These are phyloP conservation scores for Notechis scutatus DNA, from an alignment of 2,113 vertebrate species.

Conservation along the genomic window DNA sequence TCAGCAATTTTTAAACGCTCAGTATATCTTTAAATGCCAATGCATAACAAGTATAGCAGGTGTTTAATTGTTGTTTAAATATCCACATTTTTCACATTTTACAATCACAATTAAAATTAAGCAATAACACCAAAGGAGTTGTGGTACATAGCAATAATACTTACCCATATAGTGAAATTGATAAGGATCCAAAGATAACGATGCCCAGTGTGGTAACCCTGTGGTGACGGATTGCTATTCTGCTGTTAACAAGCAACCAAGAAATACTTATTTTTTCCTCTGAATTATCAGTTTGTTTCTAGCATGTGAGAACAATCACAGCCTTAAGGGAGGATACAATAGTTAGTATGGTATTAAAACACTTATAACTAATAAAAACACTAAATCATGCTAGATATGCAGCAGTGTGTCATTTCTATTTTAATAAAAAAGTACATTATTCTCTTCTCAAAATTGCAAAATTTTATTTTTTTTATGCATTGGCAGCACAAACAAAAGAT, in stretches of 20 bases:
- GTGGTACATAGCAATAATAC: constrained; percentile 81
- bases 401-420: constrained; percentile 86
- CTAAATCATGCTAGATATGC: constrained; percentile 92
- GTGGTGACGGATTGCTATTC: constrained; percentile 91
- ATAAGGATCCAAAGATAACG: constrained; percentile 84
- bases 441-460: constrained; percentile 81
- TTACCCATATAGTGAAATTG: constrained; percentile 83
- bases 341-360: constrained; percentile 96
- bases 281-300: constrained; percentile 94
- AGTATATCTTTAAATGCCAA: constrained; percentile 84
- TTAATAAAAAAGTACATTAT: constrained; percentile 89
- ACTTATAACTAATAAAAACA: constrained; percentile 96
- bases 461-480: constrained; percentile 80
- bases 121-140: constrained; percentile 86
- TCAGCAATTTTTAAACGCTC: constrained; percentile 84
- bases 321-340: constrained; percentile 87
- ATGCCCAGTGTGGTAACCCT: constrained; percentile 84
- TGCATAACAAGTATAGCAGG: constrained; percentile 82
- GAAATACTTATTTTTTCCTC: constrained; percentile 92
- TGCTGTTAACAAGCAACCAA: constrained; percentile 85
- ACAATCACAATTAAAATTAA: constrained; percentile 88
- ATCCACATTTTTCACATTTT: constrained; percentile 84
- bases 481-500: constrained; percentile 81
- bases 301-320: constrained; percentile 85
- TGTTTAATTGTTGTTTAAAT: constrained; percentile 89